Evolutionary conservation across 2,113 vertebrate species (phyloP), one percentile per base, ranked within the genome.

Genomic region (Columba livia): DNA sequence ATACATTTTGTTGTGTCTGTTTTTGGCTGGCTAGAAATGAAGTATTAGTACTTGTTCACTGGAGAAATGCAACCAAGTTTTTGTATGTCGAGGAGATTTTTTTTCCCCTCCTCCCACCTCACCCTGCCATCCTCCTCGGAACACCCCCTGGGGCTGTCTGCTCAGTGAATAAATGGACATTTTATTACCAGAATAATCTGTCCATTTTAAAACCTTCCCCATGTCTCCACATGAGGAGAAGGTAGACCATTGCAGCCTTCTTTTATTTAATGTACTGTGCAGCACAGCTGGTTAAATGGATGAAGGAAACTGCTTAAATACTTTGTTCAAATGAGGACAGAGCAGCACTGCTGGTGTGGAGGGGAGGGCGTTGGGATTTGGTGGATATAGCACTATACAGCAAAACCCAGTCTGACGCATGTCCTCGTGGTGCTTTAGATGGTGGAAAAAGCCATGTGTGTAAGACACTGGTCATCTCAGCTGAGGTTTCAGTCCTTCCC

Each of bases 21-120:
- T 97, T 97, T 96, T 93, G 96, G 94, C 91, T 74, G 64, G 19
- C 91, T 90, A 89, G 96, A 97, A 97, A 95, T 90, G 84, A 97
- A 97, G 95, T 93, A 85, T 82, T 89, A 69, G 58, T 87, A 54
- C 74, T 69, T 75, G 29, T 60, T 94, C 93, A 72, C 85, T 95
- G 89, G 94, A 96, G 94, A 96, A 97, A 97, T 44, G 79, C 25
- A 81, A 26, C 79, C 79, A 93, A 90, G 60, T 87, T 96, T 94
- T 97, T 89, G 70, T 77, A 23, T 91, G 93, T 93, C 92, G 96
- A 90, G 97, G 93, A 96, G 80, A 64, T 28, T 93, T 47, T 28
- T 93, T 47, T 90, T 90, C 16, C 53, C 38, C 29, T 83, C 31
- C 56, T 84, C 42, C 20, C 51, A 36, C 18, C 7, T 78, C 73